These are phyloP conservation scores for Leucophenga montana DNA, from an alignment of 2,888 invertebrate genomes.

Conservation along the genomic window DNA sequence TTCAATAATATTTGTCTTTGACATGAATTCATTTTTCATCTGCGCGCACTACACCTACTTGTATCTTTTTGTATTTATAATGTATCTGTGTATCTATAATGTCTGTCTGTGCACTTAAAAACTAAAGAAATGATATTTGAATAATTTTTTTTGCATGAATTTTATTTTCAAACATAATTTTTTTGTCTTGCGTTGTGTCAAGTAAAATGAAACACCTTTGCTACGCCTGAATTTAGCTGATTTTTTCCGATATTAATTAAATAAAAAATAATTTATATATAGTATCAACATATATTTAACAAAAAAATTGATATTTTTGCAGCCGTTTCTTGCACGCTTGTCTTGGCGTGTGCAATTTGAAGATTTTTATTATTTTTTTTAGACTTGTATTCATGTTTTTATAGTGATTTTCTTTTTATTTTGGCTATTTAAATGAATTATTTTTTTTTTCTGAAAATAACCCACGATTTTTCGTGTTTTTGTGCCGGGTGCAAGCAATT, in stretches of 20 bases:
- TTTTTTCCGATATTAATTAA: slow-evolving; percentile 21
- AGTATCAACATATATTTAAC: no score
- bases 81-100: not conserved
- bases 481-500: slow-evolving; percentile 52
- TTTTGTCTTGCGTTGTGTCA: slow-evolving; percentile 40
- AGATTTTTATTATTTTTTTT: slow-evolving; percentile 3
- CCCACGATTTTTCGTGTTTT: slow-evolving; percentile 27
- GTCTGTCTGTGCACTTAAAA: slow-evolving; percentile 14
- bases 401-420: not conserved
- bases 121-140: slow-evolving; percentile 32
- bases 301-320: not conserved
- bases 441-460: slow-evolving; percentile 28
- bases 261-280: slow-evolving; percentile 11
- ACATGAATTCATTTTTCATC: slow-evolving; percentile 65
- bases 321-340: not conserved
- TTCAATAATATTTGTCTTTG: slow-evolving; percentile 62
- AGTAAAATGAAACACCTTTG: slow-evolving; percentile 62
- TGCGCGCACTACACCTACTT: no score
- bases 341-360: slow-evolving; percentile 16
- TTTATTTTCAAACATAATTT: slow-evolving; percentile 19
- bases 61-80: not conserved
- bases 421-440: slow-evolving; percentile 24
- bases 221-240: slow-evolving; percentile 15
- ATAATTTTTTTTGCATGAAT: slow-evolving; percentile 31
- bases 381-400: no score